phyloP scores from a whole-genome alignment of 2,888 invertebrate genomes.

The Andrena camellia region DNA sequence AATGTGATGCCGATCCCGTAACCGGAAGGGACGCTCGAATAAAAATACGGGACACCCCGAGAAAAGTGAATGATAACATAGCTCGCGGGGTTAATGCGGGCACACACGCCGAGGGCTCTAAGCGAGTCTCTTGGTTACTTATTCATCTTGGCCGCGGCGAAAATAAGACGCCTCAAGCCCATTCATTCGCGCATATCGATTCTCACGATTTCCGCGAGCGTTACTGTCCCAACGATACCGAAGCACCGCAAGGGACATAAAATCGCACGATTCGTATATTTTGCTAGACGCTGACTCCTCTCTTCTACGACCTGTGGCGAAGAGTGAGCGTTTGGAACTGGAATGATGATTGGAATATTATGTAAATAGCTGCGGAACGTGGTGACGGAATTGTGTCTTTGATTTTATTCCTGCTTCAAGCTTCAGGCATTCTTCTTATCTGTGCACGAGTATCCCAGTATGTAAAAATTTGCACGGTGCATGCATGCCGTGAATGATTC shows the following conservation, averaged over 20 bases:
- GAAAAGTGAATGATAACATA: conserved; percentile 4
- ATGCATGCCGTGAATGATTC: too few species aligned
- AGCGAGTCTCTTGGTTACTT: conserved; percentile 29
- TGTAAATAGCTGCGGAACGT: too few species aligned
- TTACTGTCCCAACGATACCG: not conserved
- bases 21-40: conserved; percentile 1
- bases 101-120: not conserved
- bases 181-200: conserved; percentile 20
- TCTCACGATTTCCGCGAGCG: not conserved
- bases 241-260: not conserved
- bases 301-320: too few species aligned
- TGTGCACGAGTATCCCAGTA: too few species aligned
- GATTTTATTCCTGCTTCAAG: too few species aligned
- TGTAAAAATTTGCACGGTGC: too few species aligned
- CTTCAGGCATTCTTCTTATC: too few species aligned
- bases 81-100: not conserved
- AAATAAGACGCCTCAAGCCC: conserved; percentile 37
- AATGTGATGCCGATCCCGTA: conserved; percentile 11
- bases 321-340: too few species aligned
- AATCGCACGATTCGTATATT: too few species aligned
- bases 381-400: too few species aligned
- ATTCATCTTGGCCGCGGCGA: conserved; percentile 22
- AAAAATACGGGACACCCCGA: conserved; percentile 24
- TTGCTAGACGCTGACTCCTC: too few species aligned
- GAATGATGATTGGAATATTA: too few species aligned